Conservation (phyloP, 2,797 vertebrate species). For the Pangasius krempfi region DNA sequence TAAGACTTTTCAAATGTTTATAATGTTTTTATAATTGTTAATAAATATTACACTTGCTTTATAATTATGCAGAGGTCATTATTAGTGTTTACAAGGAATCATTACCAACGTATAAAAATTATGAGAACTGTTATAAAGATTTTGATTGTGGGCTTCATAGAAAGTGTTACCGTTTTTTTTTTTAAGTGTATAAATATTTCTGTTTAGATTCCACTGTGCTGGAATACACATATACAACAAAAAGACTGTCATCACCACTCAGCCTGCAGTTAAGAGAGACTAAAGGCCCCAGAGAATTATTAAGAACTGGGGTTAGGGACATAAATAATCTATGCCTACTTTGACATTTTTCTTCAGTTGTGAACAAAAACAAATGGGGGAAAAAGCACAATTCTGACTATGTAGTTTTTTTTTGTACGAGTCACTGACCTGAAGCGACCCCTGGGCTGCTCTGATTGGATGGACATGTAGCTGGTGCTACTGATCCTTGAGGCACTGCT, state of each 20-base stretch:
- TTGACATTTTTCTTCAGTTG: not conserved
- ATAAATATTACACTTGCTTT: not conserved
- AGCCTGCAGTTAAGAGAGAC: not conserved
- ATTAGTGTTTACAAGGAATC: not conserved
- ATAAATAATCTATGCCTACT: not conserved
- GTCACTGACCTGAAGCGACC: constrained; percentile 89
- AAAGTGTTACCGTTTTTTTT: not conserved
- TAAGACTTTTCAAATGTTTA: not conserved
- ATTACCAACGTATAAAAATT: not conserved
- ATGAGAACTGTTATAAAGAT: not conserved
- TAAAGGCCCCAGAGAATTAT: not conserved
- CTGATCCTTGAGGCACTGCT: constrained; percentile 99
- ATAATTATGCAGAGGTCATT: not conserved
- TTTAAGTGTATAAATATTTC: not conserved
- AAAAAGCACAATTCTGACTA: not conserved
- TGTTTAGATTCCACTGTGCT: not conserved
- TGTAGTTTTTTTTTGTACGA: not conserved
- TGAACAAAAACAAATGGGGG: not conserved
- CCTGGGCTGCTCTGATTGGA: constrained; percentile 94
- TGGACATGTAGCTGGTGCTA: constrained; percentile 99
- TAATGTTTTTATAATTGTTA: not conserved
- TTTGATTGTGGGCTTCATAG: not conserved
- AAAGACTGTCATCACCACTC: not conserved
- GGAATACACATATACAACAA: not conserved
- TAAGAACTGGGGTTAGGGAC: not conserved